Conservation (phyloP, 1,140 invertebrate species). For the Caenorhabditis latens region DNA sequence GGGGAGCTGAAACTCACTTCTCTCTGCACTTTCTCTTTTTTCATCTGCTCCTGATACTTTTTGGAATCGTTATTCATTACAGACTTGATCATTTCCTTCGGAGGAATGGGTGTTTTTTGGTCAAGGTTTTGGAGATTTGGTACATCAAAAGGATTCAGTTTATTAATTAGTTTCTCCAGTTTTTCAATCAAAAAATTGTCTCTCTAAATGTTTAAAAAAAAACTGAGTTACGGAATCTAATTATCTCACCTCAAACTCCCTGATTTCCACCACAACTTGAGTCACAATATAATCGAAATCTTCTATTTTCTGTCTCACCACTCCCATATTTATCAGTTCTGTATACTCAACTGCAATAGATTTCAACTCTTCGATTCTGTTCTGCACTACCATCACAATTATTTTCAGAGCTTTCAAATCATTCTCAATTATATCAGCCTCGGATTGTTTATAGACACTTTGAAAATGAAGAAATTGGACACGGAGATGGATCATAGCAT, state of each 20-base stretch:
- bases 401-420: constrained; percentile 31
- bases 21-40: background rate
- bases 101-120: background rate
- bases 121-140: background rate
- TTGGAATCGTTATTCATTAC: background rate
- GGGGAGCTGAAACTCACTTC: background rate
- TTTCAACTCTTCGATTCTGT: constrained; percentile 8
- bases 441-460: background rate
- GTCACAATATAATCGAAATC: background rate
- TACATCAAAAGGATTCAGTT: constrained; percentile 29
- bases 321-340: background rate
- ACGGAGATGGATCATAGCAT: constrained; percentile 17
- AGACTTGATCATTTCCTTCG: background rate
- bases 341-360: background rate
- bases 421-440: background rate
- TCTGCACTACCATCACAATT: constrained; percentile 14
- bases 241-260: constrained; percentile 11
- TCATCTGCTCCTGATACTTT: background rate
- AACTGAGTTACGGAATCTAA: background rate
- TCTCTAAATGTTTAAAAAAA: constrained; percentile 24
- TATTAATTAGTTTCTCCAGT: constrained; percentile 15
- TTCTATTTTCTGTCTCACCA: background rate
- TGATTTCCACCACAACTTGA: background rate
- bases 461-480: constrained; percentile 41
- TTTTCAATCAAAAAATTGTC: constrained; percentile 36